phyloP scores from a whole-genome alignment of 2,888 invertebrate genomes.

The Rhyacophila evoluta region DNA sequence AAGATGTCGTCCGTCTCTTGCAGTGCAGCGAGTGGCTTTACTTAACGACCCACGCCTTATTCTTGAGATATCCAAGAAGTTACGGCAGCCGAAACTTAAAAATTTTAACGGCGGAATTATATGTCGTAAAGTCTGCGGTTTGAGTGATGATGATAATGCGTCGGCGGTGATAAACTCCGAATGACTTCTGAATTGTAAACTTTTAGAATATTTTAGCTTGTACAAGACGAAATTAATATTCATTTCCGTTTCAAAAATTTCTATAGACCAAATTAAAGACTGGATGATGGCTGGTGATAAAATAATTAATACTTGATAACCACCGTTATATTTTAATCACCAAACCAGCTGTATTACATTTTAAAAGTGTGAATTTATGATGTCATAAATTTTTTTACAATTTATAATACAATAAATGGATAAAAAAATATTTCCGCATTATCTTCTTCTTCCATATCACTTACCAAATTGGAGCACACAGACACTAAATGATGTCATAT shows the following conservation, averaged over 20 bases:
- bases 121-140: slow-evolving; percentile 45
- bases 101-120: slow-evolving; percentile 50
- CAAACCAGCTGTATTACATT: not conserved
- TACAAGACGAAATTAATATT: not conserved
- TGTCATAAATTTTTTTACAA: not conserved
- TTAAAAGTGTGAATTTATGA: not conserved
- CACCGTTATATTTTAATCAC: not conserved
- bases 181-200: slow-evolving; percentile 29
- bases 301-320: not conserved
- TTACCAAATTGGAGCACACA: too few species aligned
- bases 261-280: not conserved
- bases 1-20: slow-evolving; percentile 47
- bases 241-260: not conserved
- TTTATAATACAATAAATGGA: too few species aligned
- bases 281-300: not conserved
- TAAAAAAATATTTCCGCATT: too few species aligned
- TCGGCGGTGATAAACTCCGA: slow-evolving; percentile 45
- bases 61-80: slow-evolving; percentile 15
- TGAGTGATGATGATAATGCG: slow-evolving; percentile 45
- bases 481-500: too few species aligned
- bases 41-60: slow-evolving; percentile 37
- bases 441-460: too few species aligned
- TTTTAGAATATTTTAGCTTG: slow-evolving; percentile 5
- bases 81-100: slow-evolving; percentile 39
- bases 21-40: slow-evolving; percentile 32